These are phyloP conservation scores for Tarsius wallacei DNA, from an alignment of 2,797 vertebrate genomes.

Conservation along the genomic window DNA sequence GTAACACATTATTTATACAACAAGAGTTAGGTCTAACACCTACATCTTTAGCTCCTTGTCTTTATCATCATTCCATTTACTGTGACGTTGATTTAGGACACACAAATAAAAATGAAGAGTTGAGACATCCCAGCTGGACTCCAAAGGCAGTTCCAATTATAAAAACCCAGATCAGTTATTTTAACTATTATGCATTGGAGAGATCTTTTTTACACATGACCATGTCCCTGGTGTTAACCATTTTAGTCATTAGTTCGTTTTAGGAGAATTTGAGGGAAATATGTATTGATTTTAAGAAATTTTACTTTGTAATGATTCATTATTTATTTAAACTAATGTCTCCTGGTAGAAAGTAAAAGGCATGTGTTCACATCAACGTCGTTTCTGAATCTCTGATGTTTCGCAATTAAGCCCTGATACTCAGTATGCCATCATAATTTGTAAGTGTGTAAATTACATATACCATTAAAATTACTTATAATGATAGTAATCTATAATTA, in stretches of 20 bases:
- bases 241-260: constrained; percentile 4
- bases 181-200: not conserved
- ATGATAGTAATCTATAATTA: not conserved
- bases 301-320: constrained; percentile 39
- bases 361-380: not conserved
- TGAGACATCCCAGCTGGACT: not conserved
- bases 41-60: not conserved
- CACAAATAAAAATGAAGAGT: not conserved
- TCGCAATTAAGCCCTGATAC: not conserved
- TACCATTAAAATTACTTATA: not conserved
- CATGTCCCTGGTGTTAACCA: not conserved
- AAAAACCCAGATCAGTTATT: not conserved
- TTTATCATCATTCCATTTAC: not conserved
- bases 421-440: not conserved
- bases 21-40: not conserved
- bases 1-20: not conserved
- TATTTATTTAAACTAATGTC: not conserved
- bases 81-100: not conserved
- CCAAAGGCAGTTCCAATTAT: not conserved
- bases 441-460: not conserved
- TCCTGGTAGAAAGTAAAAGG: not conserved
- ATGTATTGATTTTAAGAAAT: not conserved
- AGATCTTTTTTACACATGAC: not conserved
- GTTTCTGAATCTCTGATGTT: not conserved
- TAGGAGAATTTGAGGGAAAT: not conserved